Conservation (phyloP, 2,113 vertebrate species). For the Percopsis transmontana region DNA sequence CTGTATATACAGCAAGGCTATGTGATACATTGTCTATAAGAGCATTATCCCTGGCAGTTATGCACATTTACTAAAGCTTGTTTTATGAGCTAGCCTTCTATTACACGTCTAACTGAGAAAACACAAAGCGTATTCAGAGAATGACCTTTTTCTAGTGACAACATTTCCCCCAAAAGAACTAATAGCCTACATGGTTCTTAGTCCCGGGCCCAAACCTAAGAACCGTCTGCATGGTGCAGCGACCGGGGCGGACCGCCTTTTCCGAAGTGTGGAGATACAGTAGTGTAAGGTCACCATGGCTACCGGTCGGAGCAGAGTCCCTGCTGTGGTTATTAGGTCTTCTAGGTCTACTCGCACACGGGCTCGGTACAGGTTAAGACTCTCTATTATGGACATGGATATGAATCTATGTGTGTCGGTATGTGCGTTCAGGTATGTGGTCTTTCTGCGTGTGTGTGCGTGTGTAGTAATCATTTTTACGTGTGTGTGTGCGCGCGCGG, state of each 20-base stretch:
- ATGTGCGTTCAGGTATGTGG: neutral
- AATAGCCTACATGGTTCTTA: too few relatives aligned
- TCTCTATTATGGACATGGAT: slow-evolving; percentile 39
- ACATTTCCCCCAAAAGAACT: neutral
- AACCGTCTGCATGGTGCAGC: neutral
- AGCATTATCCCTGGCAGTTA: too few relatives aligned
- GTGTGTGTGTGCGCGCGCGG: slow-evolving; percentile 11
- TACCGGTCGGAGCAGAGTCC: slow-evolving; percentile 65
- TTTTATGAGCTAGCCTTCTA: too few relatives aligned
- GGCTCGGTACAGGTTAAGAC: slow-evolving; percentile 57
- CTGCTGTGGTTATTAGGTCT: slow-evolving; percentile 65
- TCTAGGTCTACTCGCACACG: slow-evolving; percentile 53
- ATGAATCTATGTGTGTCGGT: slow-evolving; percentile 14
- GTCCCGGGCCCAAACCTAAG: neutral
- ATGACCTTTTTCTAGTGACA: too few relatives aligned
- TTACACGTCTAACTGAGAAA: too few relatives aligned
- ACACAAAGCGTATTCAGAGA: too few relatives aligned
- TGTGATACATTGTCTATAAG: too few relatives aligned
- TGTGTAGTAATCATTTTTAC: slow-evolving; percentile 6
- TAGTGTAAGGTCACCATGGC: slow-evolving; percentile 70
- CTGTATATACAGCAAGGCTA: slow-evolving; percentile 8
- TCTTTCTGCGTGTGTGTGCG: slow-evolving; percentile 7
- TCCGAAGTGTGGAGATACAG: slow-evolving; percentile 52
- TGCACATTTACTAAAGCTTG: too few relatives aligned
- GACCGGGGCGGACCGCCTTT: neutral